These are phyloP conservation scores for Hydropsyche tenuis DNA, from an alignment of 1,140 invertebrate species.

Conservation along the genomic window DNA sequence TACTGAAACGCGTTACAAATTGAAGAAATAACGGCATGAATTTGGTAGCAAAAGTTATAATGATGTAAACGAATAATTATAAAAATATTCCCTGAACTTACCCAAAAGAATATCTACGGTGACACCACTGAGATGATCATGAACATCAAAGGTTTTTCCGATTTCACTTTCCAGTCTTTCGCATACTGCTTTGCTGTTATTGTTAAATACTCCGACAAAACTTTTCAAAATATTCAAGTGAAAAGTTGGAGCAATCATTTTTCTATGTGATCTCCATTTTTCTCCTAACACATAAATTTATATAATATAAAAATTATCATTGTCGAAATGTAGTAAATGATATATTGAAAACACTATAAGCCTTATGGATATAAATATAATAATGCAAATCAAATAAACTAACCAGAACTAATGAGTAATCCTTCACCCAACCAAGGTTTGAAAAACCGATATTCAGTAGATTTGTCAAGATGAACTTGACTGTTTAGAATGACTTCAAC, in stretches of 20 bases:
- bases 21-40: too few relatives aligned
- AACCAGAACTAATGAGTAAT: slow-evolving; percentile 77
- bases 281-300: slow-evolving; percentile 61
- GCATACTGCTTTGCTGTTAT: slow-evolving; percentile 77
- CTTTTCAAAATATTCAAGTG: slow-evolving; percentile 90
- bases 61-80: too few relatives aligned
- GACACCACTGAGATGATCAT: slow-evolving; percentile 81
- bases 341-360: neutral
- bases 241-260: slow-evolving; percentile 92
- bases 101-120: slow-evolving; percentile 89
- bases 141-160: slow-evolving; percentile 78
- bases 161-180: slow-evolving; percentile 69
- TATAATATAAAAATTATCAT: too few relatives aligned
- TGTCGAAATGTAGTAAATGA: neutral
- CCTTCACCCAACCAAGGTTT: slow-evolving; percentile 91
- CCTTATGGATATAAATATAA: neutral
- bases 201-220: slow-evolving; percentile 86
- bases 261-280: slow-evolving; percentile 85
- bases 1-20: too few relatives aligned
- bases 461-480: slow-evolving; percentile 82
- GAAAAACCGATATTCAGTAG: slow-evolving; percentile 80
- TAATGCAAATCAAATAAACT: neutral
- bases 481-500: slow-evolving; percentile 74
- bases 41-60: too few relatives aligned
- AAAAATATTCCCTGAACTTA: too few relatives aligned